These are phyloP conservation scores for Dendroctonus valens DNA, from an alignment of 1,140 invertebrate species.

Conservation along the genomic window DNA sequence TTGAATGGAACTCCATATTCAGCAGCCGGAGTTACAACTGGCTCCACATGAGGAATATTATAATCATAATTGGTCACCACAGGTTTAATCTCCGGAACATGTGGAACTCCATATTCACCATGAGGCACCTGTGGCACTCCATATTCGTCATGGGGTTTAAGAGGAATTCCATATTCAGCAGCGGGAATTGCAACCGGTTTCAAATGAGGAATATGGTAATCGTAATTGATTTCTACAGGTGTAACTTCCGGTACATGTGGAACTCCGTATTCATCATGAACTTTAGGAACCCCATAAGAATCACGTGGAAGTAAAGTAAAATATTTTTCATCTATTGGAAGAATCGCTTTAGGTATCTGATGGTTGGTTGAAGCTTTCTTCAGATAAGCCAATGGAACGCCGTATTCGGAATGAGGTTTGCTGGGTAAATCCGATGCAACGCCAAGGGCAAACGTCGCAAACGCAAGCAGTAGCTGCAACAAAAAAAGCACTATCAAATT, in stretches of 20 bases:
- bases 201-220: constrained; percentile 8
- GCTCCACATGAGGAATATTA: constrained; percentile 3
- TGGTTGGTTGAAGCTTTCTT: background rate
- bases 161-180: constrained; percentile 8
- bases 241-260: background rate
- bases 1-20: constrained; percentile 17
- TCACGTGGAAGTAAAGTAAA: constrained; percentile 1
- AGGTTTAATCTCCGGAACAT: background rate
- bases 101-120: constrained; percentile 18
- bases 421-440: background rate
- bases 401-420: constrained; percentile 16
- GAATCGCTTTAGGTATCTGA: constrained; percentile 2
- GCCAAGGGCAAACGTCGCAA: constrained; percentile 4
- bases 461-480: constrained; percentile 3
- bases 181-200: background rate
- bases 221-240: constrained; percentile 5
- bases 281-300: constrained; percentile 1
- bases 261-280: constrained; percentile 5
- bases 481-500: background rate
- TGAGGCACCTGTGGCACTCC: background rate
- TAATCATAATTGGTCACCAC: constrained; percentile 14
- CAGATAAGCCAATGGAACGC: constrained; percentile 12
- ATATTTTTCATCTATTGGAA: background rate
- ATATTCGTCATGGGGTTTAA: background rate
- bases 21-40: background rate